These are phyloP conservation scores for Anodontia alba DNA, from an alignment of 2,888 invertebrate species.

Conservation along the genomic window DNA sequence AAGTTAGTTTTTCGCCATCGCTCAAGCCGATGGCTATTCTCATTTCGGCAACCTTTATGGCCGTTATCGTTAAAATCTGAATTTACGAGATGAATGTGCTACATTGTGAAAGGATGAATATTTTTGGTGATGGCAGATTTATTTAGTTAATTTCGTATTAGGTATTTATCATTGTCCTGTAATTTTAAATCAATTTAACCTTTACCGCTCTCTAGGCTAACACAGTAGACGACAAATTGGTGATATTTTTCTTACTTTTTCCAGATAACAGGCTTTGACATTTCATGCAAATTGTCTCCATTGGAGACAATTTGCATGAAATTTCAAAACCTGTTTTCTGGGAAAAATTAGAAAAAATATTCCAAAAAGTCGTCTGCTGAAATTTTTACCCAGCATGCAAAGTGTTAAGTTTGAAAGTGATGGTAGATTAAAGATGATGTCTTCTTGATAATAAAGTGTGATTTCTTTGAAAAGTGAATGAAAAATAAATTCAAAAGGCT, in stretches of 20 bases:
- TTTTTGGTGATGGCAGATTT: constrained; percentile 11
- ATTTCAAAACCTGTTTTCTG: no score
- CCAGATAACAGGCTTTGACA: no score
- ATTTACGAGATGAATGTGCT: constrained; percentile 13
- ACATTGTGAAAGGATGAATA: constrained; percentile 1
- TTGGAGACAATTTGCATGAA: no score
- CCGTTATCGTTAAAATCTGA: constrained; percentile 15
- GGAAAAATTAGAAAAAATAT: no score
- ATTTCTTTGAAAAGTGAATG: neutral
- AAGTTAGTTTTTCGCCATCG: constrained; percentile 11
- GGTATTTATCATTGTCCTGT: constrained; percentile 53
- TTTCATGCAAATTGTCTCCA: no score
- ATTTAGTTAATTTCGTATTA: constrained; percentile 27
- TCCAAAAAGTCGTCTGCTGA: no score
- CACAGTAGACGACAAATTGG: no score
- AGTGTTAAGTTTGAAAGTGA: constrained; percentile 52
- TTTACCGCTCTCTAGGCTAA: no score
- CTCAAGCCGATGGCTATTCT: constrained; percentile 13
- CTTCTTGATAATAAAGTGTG: constrained; percentile 9
- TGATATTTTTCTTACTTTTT: no score
- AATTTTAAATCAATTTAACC: constrained; percentile 61
- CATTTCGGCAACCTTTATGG: neutral
- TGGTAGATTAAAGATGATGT: constrained; percentile 46
- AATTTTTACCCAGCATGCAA: no score
- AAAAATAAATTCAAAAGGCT: neutral